Percentiles rank a stretch among this genome's conserved stretches.
phyloP scores from a whole-genome alignment of 2,888 invertebrate genomes.

The Bhutanitis thaidina region DNA sequence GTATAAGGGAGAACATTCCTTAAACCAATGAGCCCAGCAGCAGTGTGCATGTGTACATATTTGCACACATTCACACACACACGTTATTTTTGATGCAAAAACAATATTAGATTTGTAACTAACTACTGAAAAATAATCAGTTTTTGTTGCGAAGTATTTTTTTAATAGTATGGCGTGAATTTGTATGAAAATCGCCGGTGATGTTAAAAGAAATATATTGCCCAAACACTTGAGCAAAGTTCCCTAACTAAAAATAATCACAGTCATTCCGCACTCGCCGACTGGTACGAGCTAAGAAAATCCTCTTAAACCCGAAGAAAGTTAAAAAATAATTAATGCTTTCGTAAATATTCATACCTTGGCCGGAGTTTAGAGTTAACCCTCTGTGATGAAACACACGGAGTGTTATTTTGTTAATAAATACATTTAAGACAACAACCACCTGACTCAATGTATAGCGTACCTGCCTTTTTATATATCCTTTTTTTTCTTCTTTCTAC shows the following conservation, averaged over 20 bases:
- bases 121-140: no score
- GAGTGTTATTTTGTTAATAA: conserved; percentile 4
- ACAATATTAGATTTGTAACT: no score
- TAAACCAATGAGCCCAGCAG: no score
- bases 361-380: conserved; percentile 72
- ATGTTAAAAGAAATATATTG: conserved; percentile 27
- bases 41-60: no score
- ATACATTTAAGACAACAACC: no score
- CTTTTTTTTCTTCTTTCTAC: no score
- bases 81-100: no score
- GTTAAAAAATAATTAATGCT: conserved; percentile 81
- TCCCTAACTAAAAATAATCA: conserved; percentile 43
- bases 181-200: not conserved
- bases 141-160: not conserved
- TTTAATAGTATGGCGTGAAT: not conserved
- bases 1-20: no score
- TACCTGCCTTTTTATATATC: no score
- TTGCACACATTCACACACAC: no score
- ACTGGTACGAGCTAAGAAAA: conserved; percentile 60
- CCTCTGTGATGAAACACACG: conserved; percentile 42
- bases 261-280: conserved; percentile 57
- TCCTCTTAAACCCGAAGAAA: conserved; percentile 71
- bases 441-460: no score
- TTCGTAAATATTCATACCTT: conserved; percentile 81
- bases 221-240: conserved; percentile 28